Base-by-base conservation (phyloP, 2,888 invertebrate species). In the Drosophila mayaguana region DNA sequence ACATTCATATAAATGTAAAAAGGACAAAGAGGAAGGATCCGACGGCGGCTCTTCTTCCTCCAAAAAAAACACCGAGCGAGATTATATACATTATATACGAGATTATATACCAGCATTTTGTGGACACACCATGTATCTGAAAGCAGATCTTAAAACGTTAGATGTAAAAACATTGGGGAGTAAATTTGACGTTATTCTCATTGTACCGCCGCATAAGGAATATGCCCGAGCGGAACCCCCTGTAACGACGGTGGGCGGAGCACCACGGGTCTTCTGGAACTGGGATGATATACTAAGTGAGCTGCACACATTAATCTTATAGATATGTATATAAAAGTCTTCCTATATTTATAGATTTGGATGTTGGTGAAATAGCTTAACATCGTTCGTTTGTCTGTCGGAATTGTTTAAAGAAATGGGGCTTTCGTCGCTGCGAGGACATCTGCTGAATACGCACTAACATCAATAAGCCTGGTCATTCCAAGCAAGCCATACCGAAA, bases 391-490 rank as follows among this genome's bases (percentile, higher is more conserved):
- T 99, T 92, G 95, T 99, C 95, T 99, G 98, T 0, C 94, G 99
- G 56, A 96, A 98, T 92, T 99, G 99, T 92, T 94, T 99, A 2
- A 96, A 98, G 72, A 97, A 97, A 91, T 99, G 99, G 99, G 99
- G 99, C 0, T 99, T 98, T 91, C 94, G 99, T 42, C 95, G 99
- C 25, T 99, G 99, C 93, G 99, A 99, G 92, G 99, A 99, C 91
- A 99, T 99, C 88, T 99, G 98, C 92, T 99, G 99, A 99, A 98
- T 99, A 80, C 96, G 98, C 79, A 99, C 98, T 0, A 99, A 99
- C 92, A 97, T 97, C 51, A 97, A 97, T 88, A 98, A 98, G 92
- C 98, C 98, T 0, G 97, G 97, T 0, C 98, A 98, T 93, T 97
- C 98, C 36, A 98, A 98, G 92, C 98, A 98, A 92, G 93, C 98